Conservation (phyloP, 1,140 invertebrate species). For the Drosophila triauraria region DNA sequence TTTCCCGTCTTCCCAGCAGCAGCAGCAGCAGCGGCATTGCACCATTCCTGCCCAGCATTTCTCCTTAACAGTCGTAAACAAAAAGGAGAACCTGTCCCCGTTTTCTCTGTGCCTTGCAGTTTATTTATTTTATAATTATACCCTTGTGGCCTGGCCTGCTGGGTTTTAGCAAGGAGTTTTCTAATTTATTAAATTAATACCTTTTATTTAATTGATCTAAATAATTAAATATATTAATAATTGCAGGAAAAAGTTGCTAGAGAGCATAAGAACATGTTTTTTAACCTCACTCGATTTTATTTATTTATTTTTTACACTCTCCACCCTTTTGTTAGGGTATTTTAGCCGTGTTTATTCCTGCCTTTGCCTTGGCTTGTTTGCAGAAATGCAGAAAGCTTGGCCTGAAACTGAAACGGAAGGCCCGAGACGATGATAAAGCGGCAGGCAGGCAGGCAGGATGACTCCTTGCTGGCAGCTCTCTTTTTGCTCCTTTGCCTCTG, state of each 20-base stretch:
- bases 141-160: background rate
- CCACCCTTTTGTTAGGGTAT: background rate
- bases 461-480: slow-evolving; percentile 43
- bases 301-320: background rate
- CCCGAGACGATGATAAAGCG: slow-evolving; percentile 53
- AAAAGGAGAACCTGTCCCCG: slow-evolving; percentile 57
- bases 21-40: too few species aligned
- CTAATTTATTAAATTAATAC: background rate
- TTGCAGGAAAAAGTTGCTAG: background rate
- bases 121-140: slow-evolving; percentile 42
- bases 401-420: slow-evolving; percentile 64
- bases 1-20: background rate
- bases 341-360: slow-evolving; percentile 9
- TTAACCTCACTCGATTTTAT: background rate
- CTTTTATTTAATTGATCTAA: too few species aligned
- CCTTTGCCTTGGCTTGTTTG: slow-evolving; percentile 20
- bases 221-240: background rate
- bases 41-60: slow-evolving; percentile 28
- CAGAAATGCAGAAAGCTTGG: slow-evolving; percentile 53
- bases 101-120: slow-evolving; percentile 25
- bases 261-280: background rate
- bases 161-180: background rate
- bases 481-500: slow-evolving; percentile 17
- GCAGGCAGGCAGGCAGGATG: slow-evolving; percentile 30
- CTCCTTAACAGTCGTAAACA: slow-evolving; percentile 68